Base-by-base conservation (phyloP, 2,797 vertebrate species). In the Phrynocephalus forsythii region DNA sequence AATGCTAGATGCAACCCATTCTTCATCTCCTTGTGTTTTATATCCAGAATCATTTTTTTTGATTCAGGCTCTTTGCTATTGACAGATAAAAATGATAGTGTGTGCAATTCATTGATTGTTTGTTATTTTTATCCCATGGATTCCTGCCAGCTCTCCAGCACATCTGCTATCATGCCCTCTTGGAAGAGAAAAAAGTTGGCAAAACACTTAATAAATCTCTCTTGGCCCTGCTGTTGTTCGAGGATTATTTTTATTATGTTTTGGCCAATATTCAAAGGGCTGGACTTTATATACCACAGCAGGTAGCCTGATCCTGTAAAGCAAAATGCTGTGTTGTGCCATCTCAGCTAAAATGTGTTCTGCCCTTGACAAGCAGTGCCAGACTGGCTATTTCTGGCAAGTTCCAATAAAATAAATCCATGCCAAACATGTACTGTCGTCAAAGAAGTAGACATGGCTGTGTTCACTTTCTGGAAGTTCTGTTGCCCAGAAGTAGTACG, bases 71-170 rank as follows among this genome's bases (percentile, higher is more conserved):
- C 52, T 79, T 79, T 86, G 60, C 18, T 50, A 75, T 44, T 86
- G 52, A 44, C 52, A 73, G 10, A 73, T 48, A 33, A 20, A 18
- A 76, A 22, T 76, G 33, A 38, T 60, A 50, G 7, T 69, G 8
- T 86, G 22, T 56, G 50, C 66, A 79, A 52, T 79, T 79, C 56
- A 15, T 52, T 79, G 50, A 52, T 67, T 16, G n/a, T 79, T 68
- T 69, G 69, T 50, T 82, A 71, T 85, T 79, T 24, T 69, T 69
- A 68, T 86, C 68, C 75, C 68, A n/a, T 86, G 68, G 67, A 80
- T 80, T 44, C 16, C 28, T 80, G 78, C 69, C 52, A 72, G 26
- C 26, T 13, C 77, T 79, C 48, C 50, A 72, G 24, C 78, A 72
- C 69, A 80, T 68, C 77, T 44, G 33, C 56, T 84, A 24, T 66